These are phyloP conservation scores for Sebastolobus altivelis DNA, from an alignment of 2,797 vertebrate genomes.

Conservation along the genomic window DNA sequence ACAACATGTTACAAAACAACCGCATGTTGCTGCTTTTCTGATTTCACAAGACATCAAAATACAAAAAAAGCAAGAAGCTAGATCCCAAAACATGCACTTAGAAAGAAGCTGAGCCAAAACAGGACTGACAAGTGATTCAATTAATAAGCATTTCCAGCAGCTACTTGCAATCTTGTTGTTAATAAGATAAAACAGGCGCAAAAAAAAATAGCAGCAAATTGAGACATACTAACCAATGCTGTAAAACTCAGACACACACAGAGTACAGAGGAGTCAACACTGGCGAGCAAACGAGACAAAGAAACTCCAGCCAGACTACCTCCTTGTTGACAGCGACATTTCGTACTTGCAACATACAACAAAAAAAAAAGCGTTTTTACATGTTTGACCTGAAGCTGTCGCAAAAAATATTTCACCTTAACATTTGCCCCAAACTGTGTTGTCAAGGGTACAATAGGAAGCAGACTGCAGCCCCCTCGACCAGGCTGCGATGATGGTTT, in stretches of 20 bases:
- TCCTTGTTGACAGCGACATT: constrained; percentile 48
- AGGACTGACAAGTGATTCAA: neutral
- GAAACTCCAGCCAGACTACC: constrained; percentile 66
- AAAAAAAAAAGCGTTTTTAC: neutral
- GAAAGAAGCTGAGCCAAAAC: neutral
- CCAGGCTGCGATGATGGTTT: constrained; percentile 65
- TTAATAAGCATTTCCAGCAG: neutral
- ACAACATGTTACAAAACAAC: neutral
- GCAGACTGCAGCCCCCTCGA: constrained; percentile 38
- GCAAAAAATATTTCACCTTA: neutral
- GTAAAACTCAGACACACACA: constrained; percentile 20
- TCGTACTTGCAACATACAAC: constrained; percentile 14
- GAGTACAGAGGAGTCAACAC: constrained; percentile 46
- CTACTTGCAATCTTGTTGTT: neutral
- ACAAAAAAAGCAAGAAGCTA: neutral
- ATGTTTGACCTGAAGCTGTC: too few relatives aligned
- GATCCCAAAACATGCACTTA: neutral
- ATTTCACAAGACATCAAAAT: neutral
- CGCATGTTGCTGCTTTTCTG: neutral
- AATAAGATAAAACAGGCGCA: neutral
- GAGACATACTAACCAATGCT: neutral
- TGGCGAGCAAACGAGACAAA: constrained; percentile 70
- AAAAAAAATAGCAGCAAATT: neutral
- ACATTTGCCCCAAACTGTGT: neutral
- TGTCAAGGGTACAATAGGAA: neutral